A percentile compares a stretch with the other conserved stretches of the same genome.
phyloP scores from a whole-genome alignment of 2,113 vertebrate genomes.

The Mesembrinibis cayennensis region DNA sequence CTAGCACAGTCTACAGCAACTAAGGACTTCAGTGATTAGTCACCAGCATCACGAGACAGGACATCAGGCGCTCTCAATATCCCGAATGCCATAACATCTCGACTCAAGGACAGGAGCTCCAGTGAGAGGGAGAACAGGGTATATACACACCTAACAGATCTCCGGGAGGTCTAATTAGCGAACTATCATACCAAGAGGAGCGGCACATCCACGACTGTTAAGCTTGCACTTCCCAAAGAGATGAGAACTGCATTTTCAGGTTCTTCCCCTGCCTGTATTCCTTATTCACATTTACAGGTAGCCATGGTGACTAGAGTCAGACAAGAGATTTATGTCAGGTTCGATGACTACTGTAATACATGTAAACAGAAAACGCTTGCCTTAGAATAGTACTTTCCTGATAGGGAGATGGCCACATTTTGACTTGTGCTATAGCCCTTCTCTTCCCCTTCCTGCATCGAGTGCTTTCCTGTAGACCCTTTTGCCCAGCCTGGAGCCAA shows the following conservation, averaged over 20 bases:
- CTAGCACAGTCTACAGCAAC: not conserved
- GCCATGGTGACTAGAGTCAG: not conserved
- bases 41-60: fast-evolving
- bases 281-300: not conserved
- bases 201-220: fast-evolving
- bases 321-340: not conserved
- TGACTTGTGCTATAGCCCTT: not conserved
- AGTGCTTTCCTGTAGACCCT: not conserved
- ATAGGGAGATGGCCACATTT: not conserved
- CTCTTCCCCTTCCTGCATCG: not conserved
- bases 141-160: not conserved
- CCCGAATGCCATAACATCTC: not conserved
- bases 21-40: not conserved
- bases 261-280: not conserved
- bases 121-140: not conserved
- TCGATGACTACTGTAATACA: not conserved
- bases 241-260: not conserved
- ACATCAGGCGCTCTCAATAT: not conserved
- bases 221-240: not conserved
- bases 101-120: not conserved
- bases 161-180: not conserved
- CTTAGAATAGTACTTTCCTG: not conserved
- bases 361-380: not conserved
- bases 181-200: not conserved
- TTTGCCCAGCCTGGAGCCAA: not conserved